A percentile compares a stretch with the other conserved stretches of the same genome.
Evolutionary conservation across 2,113 vertebrate genomes (phyloP).

Genomic region (Ceyx cyanopectus): DNA sequence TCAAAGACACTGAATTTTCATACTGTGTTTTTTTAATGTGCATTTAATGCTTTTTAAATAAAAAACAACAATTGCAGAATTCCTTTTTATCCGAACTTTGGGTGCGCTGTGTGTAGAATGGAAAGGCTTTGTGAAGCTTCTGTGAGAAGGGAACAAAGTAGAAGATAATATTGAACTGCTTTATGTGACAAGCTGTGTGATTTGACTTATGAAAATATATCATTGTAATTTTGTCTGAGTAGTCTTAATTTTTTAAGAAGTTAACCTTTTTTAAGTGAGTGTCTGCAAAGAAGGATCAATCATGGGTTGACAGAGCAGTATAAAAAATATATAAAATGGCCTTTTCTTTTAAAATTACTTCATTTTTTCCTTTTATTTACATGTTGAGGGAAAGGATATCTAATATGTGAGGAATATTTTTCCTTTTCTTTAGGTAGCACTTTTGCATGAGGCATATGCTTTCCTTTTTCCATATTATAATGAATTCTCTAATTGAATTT

Average conservation of each 20-base stretch:
- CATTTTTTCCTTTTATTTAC: not conserved
- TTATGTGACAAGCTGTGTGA: not conserved
- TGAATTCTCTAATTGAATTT: not conserved
- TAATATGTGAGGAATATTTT: not conserved
- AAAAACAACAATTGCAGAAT: not conserved
- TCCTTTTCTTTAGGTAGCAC: not conserved
- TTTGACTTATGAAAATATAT: not conserved
- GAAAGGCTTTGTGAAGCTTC: constrained; percentile 22
- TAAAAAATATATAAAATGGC: not conserved
- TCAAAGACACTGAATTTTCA: not conserved
- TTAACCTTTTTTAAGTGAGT: not conserved
- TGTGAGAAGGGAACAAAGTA: not conserved
- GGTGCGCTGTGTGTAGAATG: constrained; percentile 8
- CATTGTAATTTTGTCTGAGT: not conserved
- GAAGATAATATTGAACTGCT: not conserved
- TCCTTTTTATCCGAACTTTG: constrained; percentile 45
- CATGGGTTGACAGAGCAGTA: not conserved
- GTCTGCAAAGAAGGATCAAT: not conserved
- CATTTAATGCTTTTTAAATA: not conserved
- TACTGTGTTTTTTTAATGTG: not conserved
- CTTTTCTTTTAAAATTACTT: not conserved
- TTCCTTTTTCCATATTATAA: not conserved
- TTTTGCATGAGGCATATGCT: rapidly evolving
- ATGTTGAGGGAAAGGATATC: not conserved
- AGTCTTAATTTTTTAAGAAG: not conserved